A percentile compares a stretch with the other conserved stretches of the same genome.
These are phyloP conservation scores for Porites evermanni DNA, from an alignment of 92 coral and sea anemone species.

Conservation along the genomic window DNA sequence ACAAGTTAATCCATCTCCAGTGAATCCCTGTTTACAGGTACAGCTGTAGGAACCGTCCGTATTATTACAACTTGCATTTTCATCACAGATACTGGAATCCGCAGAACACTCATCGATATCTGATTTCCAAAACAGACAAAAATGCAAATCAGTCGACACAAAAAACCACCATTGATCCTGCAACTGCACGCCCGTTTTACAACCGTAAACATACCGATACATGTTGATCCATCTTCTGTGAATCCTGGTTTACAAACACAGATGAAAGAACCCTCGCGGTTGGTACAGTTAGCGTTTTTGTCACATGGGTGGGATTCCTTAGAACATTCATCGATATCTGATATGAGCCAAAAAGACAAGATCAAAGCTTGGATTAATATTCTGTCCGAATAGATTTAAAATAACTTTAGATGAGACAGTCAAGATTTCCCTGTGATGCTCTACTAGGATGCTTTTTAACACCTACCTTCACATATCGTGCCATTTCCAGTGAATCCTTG, in stretches of 20 bases:
- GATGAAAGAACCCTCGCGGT: constrained; percentile 57
- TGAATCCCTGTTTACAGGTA: constrained; percentile 16
- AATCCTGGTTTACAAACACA: constrained; percentile 56
- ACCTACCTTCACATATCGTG: constrained; percentile 46
- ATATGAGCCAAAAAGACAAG: background rate
- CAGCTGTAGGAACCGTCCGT: constrained; percentile 48
- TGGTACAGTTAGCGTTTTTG: constrained; percentile 38
- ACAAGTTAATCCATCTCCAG: constrained; percentile 25
- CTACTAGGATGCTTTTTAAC: too few relatives aligned
- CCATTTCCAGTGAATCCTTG: constrained; percentile 73
- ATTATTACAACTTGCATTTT: constrained; percentile 31
- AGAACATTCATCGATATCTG: constrained; percentile 60
- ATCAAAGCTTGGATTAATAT: too few relatives aligned
- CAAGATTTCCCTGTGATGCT: too few relatives aligned
- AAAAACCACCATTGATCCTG: too few relatives aligned
- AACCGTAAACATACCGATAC: constrained; percentile 15
- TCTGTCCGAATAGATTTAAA: too few relatives aligned
- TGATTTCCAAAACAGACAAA: background rate
- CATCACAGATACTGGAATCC: constrained; percentile 8
- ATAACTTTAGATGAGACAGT: too few relatives aligned
- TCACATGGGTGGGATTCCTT: constrained; percentile 22
- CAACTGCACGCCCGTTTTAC: too few relatives aligned
- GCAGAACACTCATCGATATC: constrained; percentile 45
- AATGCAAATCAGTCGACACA: too few relatives aligned
- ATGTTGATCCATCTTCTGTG: constrained; percentile 11